Evolutionary conservation across 2,113 vertebrate species (phyloP), one percentile per base, ranked within the genome.

Genomic region (Manacus vitellinus): DNA sequence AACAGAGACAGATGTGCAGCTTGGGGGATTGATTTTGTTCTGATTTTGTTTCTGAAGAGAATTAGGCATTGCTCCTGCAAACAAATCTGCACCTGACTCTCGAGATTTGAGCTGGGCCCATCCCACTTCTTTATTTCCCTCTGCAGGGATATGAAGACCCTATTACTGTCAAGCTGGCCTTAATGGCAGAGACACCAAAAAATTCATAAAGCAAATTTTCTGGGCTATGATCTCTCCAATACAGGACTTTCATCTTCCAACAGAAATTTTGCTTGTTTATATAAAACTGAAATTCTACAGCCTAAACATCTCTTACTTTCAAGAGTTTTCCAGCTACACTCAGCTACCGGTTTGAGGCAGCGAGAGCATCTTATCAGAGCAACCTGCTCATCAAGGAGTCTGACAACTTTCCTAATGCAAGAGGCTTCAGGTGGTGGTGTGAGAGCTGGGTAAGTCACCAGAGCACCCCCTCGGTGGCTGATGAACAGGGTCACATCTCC

Each of bases 401-500:
- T 44, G 52, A 49, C 41, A 66, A 2, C 46, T 72, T 68, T 56
- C 28, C 46, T 51, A 37, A 55, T 0, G 13, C 0, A 1, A 19
- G 14, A 5, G 28, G 28, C 27, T 73, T 73, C 15, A 25, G 44
- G 71, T 11, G 70, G 43, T 4, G 6, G 43, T 7, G 33, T 24
- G 55, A 88, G 55, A 52, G 10, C 31, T 62, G 37, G 5, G 0
- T 14, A 14, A 49, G 19, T 19, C 81, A 85, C 28, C 28, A 27
- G 39, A 79, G 58, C 55, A 21, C 12, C 24, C 10, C 3, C 2
- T 33, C 25, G 0, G 44, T 0, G 0, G 30, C 67, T 82, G 81
- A 90, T 4, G 15, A 91, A 61, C 5, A 37, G 61, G 83, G 66
- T 78, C 88, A 94, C 62, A 52, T 86, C 96, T 73, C 95, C 95